Percentiles rank a stretch among this genome's conserved stretches.
These are phyloP conservation scores for Pseudobourletiella spinata DNA, from an alignment of 1,140 invertebrate species.

Conservation along the genomic window DNA sequence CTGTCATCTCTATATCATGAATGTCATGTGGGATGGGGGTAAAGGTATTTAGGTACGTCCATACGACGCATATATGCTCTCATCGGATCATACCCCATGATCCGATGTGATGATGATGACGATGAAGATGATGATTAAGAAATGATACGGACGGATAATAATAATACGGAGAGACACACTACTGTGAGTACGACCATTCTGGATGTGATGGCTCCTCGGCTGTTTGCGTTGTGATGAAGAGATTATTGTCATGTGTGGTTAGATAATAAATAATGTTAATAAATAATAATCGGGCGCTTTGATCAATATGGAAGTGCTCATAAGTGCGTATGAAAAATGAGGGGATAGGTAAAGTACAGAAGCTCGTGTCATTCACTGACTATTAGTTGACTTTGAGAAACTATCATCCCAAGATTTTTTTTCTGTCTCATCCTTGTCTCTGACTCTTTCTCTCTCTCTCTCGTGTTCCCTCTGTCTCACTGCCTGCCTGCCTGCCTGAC, in stretches of 20 bases:
- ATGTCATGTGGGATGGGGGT: too few species aligned
- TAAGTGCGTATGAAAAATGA: background rate
- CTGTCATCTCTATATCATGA: too few species aligned
- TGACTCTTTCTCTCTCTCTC: background rate
- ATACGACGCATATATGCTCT: too few species aligned
- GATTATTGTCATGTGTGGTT: slow-evolving; percentile 1
- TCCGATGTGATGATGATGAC: too few species aligned
- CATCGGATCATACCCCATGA: too few species aligned
- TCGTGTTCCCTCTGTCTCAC: background rate
- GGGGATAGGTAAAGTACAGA: slow-evolving; percentile 7
- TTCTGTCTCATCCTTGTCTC: background rate
- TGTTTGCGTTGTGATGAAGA: slow-evolving; percentile 2
- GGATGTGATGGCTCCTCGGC: too few species aligned
- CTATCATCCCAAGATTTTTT: background rate
- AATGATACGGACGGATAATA: background rate
- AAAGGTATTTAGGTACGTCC: too few species aligned
- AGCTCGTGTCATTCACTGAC: background rate
- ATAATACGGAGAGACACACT: background rate
- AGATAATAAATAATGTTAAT: slow-evolving; percentile 7
- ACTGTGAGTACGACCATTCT: too few species aligned
- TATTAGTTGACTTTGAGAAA: slow-evolving; percentile 9
- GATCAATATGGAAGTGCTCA: slow-evolving; percentile 5
- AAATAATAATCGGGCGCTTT: slow-evolving; percentile 6
- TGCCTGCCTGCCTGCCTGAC: too few species aligned
- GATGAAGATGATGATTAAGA: slow-evolving; percentile 1